Evolutionary conservation across 2,797 vertebrate species (phyloP).

Genomic region (Sitta carolinensis): DNA sequence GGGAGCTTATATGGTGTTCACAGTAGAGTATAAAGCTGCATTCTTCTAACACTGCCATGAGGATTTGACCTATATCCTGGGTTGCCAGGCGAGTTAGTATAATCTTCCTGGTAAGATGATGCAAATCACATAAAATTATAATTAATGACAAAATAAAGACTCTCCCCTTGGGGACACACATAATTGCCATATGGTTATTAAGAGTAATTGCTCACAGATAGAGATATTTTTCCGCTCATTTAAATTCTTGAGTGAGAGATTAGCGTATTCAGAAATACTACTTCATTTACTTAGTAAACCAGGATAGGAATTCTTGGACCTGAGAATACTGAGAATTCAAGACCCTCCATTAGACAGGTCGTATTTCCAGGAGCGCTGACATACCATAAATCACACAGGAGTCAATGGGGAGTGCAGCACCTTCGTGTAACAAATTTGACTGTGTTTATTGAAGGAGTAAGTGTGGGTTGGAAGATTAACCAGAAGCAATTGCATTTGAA

Average conservation of each 20-base stretch:
- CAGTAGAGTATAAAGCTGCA: slow-evolving; percentile 10
- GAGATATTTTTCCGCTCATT: slow-evolving; percentile 12
- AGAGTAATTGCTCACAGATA: slow-evolving; percentile 47
- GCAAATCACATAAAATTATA: slow-evolving; percentile 60
- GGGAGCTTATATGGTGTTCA: background rate
- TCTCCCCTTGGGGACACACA: slow-evolving; percentile 19
- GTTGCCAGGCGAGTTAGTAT: slow-evolving; percentile 38
- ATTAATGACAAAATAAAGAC: slow-evolving; percentile 63
- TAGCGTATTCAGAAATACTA: background rate
- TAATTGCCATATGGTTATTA: slow-evolving; percentile 62
- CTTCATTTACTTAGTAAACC: background rate
- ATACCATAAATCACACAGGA: background rate
- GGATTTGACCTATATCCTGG: slow-evolving; percentile 49
- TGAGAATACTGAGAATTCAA: background rate
- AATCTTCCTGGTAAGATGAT: slow-evolving; percentile 35
- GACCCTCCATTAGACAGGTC: background rate
- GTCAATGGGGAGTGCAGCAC: background rate
- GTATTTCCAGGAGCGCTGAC: background rate
- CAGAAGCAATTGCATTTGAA: background rate
- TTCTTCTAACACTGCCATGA: slow-evolving; percentile 19
- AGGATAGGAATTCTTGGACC: background rate
- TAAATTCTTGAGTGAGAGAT: slow-evolving; percentile 43
- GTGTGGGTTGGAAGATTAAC: background rate
- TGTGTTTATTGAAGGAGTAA: background rate
- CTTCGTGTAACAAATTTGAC: background rate